Conservation (phyloP, 2,113 vertebrate species). For the Sminthopsis crassicaudata region DNA sequence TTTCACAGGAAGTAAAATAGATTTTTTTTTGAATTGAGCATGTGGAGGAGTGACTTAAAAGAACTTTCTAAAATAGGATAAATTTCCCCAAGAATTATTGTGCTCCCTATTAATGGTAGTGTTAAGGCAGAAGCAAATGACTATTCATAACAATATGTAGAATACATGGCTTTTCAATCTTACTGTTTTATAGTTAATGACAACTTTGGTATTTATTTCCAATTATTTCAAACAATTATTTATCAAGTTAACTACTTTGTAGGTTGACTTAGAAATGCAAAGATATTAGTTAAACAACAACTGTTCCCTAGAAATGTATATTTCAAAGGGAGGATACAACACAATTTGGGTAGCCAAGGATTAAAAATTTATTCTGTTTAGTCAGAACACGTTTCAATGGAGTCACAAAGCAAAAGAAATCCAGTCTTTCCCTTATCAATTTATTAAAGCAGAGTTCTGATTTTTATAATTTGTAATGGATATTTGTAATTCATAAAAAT, state of each 20-base stretch:
- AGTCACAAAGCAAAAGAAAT: background rate
- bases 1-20: background rate
- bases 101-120: background rate
- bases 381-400: background rate
- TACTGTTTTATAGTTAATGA: background rate
- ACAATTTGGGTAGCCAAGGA: background rate
- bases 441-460: background rate
- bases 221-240: background rate
- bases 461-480: background rate
- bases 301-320: background rate
- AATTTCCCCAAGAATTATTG: background rate
- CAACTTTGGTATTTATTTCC: background rate
- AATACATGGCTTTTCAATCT: background rate
- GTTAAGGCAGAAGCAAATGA: background rate
- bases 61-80: background rate
- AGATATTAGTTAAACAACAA: background rate
- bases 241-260: background rate
- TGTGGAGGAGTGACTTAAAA: background rate
- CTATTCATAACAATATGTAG: background rate
- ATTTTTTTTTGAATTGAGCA: background rate
- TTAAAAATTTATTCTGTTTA: background rate
- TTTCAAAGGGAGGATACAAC: background rate
- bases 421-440: background rate
- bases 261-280: background rate
- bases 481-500: too few species aligned